A percentile compares a stretch with the other conserved stretches of the same genome.
phyloP scores from a whole-genome alignment of 2,113 vertebrate genomes.

The Platycercus adscitus region DNA sequence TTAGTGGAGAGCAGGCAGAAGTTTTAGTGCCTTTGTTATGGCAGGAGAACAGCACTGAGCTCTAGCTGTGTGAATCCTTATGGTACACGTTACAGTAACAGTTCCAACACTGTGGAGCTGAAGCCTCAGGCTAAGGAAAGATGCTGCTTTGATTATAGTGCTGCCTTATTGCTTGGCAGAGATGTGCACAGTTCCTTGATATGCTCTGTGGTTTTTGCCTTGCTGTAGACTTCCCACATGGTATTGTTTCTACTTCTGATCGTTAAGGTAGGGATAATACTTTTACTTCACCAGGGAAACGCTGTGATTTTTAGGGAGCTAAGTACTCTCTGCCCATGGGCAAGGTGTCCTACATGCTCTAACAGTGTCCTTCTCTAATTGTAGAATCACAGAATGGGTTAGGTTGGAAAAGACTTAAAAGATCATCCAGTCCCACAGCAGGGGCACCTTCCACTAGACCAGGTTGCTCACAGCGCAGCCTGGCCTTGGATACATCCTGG shows the following conservation, averaged over 20 bases:
- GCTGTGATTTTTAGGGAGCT: background rate
- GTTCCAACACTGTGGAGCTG: background rate
- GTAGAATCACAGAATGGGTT: background rate
- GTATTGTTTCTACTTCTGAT: background rate
- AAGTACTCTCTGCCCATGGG: background rate
- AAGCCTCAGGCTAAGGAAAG: background rate
- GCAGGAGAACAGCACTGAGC: background rate
- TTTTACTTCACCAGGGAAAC: background rate
- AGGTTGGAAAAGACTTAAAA: background rate
- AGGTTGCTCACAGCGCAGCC: background rate
- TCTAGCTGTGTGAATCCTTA: background rate
- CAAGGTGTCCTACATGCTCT: background rate
- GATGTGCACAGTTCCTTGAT: background rate
- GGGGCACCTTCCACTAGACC: background rate
- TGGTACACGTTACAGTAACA: rapidly evolving
- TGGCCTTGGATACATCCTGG: background rate
- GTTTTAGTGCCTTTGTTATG: background rate
- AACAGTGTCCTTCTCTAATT: rapidly evolving
- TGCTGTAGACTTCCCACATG: rapidly evolving
- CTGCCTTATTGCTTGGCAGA: background rate
- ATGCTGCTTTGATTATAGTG: rapidly evolving
- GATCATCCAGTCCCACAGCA: background rate
- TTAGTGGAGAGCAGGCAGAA: background rate
- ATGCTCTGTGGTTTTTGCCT: background rate
- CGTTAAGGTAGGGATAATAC: rapidly evolving